Evolutionary conservation across 2,797 vertebrate species (phyloP), one percentile per base, ranked within the genome.

Genomic region (Pipistrellus pygmaeus): DNA sequence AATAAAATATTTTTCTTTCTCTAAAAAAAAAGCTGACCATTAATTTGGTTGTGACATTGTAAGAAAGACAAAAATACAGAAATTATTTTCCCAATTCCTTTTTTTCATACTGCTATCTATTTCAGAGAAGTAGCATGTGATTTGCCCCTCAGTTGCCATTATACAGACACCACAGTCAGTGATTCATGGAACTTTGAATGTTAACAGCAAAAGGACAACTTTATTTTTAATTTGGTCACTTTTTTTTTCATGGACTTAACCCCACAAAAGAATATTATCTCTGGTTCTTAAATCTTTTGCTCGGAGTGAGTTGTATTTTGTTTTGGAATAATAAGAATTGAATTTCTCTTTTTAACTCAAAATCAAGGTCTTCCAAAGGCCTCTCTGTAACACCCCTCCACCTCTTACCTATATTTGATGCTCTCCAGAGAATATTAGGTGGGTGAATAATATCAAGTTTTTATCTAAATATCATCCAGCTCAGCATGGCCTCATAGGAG

Each of bases 291-390:
- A 85, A 81, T 55, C 8, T 81, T 92, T 96, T 96, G 25, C 38
- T 88, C 95, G 62, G 38, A 95, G 17, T 89, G 27, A 96, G 32
- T 90, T 97, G 89, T 85, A 83, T 83, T 97, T 97, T 97, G 76
- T 96, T 98, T 97, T 96, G 97, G 53, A 97, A 84, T 18, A 93
- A 25, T 75, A 97, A 94, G 77, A 94, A 60, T 11, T 96, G 69
- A 94, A 81, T 95, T 82, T 97, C 8, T 88, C 53, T 95, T 97
- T 97, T 93, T 93, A 82, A 93, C 18, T 96, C 68, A 95, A 66
- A 97, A 96, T 97, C 86, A 97, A 97, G 98, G 76, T 0, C 0
- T 78, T 96, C 23, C 62, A 93, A 89, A 78, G 25, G 0, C 30
- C 80, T 93, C n/a, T 73, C 68, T 73, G n/a, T 6, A 27, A 25